Evolutionary conservation across 2,113 vertebrate species (phyloP).

Genomic region (Lucifuga dentata): DNA sequence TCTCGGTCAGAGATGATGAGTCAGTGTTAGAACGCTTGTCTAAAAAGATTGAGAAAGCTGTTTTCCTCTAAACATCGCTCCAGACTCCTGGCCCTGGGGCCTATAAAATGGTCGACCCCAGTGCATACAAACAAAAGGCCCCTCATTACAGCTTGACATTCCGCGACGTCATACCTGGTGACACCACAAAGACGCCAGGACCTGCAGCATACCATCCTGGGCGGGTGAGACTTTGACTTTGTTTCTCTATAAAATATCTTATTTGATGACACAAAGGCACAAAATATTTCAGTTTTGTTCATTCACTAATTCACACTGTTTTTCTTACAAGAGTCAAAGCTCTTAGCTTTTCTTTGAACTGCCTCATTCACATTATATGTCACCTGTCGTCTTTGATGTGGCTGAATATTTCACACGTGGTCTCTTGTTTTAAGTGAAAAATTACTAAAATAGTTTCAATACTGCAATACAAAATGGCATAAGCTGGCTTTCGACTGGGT

Average conservation of each 20-base stretch:
- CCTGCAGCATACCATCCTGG: constrained; percentile 85
- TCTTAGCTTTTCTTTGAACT: constrained; percentile 87
- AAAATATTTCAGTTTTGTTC: no score
- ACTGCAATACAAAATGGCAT: no score
- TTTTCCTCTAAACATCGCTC: background rate
- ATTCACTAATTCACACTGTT: constrained; percentile 12
- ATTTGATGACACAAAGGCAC: background rate
- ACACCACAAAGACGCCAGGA: constrained; percentile 83
- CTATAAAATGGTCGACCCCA: constrained; percentile 83
- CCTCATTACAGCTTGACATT: constrained; percentile 87
- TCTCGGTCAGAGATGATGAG: no score
- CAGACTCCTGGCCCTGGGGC: constrained; percentile 90
- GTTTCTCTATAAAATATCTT: background rate
- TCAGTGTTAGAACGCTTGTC: background rate
- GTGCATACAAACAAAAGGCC: constrained; percentile 80
- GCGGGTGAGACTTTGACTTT: constrained; percentile 77
- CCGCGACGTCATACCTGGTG: constrained; percentile 79
- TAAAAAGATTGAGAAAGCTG: no score
- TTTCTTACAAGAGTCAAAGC: constrained; percentile 61
- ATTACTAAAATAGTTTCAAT: no score
- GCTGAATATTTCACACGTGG: constrained; percentile 34
- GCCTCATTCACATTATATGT: constrained; percentile 86
- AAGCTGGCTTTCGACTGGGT: no score
- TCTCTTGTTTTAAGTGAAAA: no score
- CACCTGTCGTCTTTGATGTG: constrained; percentile 67